phyloP scores from a whole-genome alignment of 2,113 vertebrate species.

The Zingel zingel region DNA sequence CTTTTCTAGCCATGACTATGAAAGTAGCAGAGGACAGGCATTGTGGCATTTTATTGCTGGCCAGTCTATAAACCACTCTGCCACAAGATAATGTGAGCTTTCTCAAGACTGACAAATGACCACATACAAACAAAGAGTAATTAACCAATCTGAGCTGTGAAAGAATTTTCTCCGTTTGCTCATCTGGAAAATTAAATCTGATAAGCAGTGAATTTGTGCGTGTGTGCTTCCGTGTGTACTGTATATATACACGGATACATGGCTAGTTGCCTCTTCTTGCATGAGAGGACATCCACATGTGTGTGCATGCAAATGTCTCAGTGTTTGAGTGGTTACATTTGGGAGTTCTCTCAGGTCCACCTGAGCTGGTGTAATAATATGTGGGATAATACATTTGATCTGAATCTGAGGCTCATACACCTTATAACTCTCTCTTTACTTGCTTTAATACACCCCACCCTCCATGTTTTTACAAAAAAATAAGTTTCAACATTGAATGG shows the following conservation, averaged over 20 bases:
- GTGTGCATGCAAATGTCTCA: conserved; percentile 6
- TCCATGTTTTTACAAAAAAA: background rate
- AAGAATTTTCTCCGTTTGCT: conserved; percentile 64
- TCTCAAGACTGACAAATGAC: conserved; percentile 33
- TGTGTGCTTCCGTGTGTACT: conserved; percentile 8
- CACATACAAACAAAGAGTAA: conserved; percentile 58
- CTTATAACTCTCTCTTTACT: background rate
- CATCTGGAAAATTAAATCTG: conserved; percentile 69
- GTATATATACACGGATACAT: background rate
- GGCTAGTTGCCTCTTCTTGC: conserved; percentile 28
- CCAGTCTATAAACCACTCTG: background rate
- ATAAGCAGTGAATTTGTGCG: conserved; percentile 55
- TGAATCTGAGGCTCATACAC: background rate
- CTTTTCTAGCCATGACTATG: background rate
- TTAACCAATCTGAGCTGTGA: conserved; percentile 70
- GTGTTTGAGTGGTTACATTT: conserved; percentile 25
- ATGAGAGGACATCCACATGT: conserved; percentile 11
- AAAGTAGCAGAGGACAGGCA: conserved; percentile 1
- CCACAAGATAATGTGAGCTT: background rate
- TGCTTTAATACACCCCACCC: background rate
- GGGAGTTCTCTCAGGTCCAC: conserved; percentile 24
- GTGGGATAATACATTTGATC: too few relatives aligned
- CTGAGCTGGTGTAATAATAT: background rate
- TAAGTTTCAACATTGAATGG: background rate
- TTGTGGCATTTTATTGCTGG: background rate